Evolutionary conservation across 2,888 invertebrate species (phyloP), one percentile per base, ranked within the genome.

Genomic region (Tachina lurida): DNA sequence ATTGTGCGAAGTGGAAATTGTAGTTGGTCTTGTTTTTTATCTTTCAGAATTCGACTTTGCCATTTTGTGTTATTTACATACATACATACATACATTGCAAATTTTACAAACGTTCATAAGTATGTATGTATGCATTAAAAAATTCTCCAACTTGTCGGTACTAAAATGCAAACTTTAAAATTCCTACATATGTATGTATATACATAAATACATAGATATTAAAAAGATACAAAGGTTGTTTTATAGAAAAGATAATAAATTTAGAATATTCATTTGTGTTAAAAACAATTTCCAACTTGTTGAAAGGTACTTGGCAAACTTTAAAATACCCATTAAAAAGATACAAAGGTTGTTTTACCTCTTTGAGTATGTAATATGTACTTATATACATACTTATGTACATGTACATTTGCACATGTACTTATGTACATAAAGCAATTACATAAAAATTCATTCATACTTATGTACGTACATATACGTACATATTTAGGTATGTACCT

Each of bases 161-260:
- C 39, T n/a, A 62, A 65, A 49, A 15, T 43, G 2, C 73, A 43
- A 65, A 65, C 10, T 60, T 47, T 31, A n/a, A n/a, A n/a, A n/a
- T n/a, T n/a, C n/a, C n/a, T 31, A 4, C 2, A 31, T 31, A 31
- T 31, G 31, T 4, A 31, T 31, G 31, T 31, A 31, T 4, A 4
- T 4, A 31, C 4, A 7, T 31, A 7, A 0, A 7, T 31, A 31
- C 7, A 7, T 31, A 31, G 7, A 31, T 31, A 31, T 31, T 9
- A n/a, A 67, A 76, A 54, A 63, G 63, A 71, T 79, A 63, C 79
- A 79, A 71, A 71, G 60, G 49, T 74, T 71, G 12, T 22, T 41
- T 22, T 58, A 39, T 31, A 31, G 10, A 31, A 58, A 8, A 31
- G 31, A 31, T 58, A 19, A 31, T 58, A 31, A 31, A 15, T 15